Conservation (phyloP, 2,797 vertebrate genomes). For the Platyrinchus mystaceus region DNA sequence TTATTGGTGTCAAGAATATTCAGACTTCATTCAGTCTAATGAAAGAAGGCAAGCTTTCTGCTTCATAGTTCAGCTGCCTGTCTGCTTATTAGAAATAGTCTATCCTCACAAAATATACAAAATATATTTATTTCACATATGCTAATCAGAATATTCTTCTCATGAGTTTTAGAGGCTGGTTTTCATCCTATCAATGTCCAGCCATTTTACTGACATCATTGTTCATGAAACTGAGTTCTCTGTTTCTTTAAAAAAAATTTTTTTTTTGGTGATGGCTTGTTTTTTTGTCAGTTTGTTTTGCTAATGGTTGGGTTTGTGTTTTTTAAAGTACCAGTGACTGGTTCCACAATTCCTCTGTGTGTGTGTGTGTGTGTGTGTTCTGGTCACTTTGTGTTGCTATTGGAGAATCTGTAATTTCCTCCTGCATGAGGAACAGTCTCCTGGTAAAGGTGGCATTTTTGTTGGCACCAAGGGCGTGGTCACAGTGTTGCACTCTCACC, state of each 20-base stretch:
- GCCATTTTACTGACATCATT: not conserved
- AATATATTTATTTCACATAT: not conserved
- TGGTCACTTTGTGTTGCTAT: not conserved
- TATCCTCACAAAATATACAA: not conserved
- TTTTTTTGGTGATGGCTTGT: not conserved
- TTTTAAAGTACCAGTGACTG: accelerated
- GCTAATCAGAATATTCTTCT: not conserved
- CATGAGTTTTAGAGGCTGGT: not conserved
- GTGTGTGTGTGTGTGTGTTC: accelerated
- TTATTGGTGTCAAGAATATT: not conserved
- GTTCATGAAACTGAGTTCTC: not conserved
- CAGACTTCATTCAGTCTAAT: not conserved
- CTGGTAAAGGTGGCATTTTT: not conserved
- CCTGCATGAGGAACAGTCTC: not conserved
- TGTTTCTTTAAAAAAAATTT: not conserved
- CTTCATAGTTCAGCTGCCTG: not conserved
- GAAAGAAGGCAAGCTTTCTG: not conserved
- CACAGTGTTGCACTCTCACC: not conserved
- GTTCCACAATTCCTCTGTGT: not conserved
- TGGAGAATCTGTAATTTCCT: not conserved
- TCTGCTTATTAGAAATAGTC: not conserved
- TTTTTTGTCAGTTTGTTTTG: not conserved
- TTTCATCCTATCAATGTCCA: not conserved
- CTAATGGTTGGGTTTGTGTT: not conserved
- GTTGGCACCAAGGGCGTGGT: not conserved